Base-by-base conservation (phyloP, 2,888 invertebrate species). In the Drosophila meridionalis region DNA sequence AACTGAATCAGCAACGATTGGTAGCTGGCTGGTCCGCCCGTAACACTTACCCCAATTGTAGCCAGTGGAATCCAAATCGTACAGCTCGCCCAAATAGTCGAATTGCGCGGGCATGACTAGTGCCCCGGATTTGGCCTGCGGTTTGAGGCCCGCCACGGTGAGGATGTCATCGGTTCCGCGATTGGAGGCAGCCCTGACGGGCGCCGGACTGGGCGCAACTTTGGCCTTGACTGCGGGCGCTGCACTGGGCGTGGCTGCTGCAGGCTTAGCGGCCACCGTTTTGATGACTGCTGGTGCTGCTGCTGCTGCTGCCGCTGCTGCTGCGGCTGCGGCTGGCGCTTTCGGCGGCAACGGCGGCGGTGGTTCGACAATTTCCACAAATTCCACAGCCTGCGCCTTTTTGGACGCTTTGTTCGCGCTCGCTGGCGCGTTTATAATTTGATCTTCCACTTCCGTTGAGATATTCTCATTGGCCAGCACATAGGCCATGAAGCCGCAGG, bases 1-100 rank as follows among this genome's bases (percentile, higher is more conserved):
- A 66, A 58, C 83, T 88, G 86, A 87, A 65, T 85, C 86, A 82
- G 78, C 78, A 32, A 26, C 52, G 8, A 7, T 11, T 26, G 11
- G 8, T 36, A 30, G 14, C 14, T 40, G 40, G 14, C 14, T 20
- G 20, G 20, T 20, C 20, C 20, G 40, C 12, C 26, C 38, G 3
- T 14, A 30, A 45, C 40, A 91, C 92, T 92, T 80, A 92, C 92
- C 82, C 92, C 92, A 92, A 78, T 92, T 88, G 71, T 92, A 92
- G 58, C 91, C 92, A 59, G 83, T 89, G 67, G 43, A 43, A 67
- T 91, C 90, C 63, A 90, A 75, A 75, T 92, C 92, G 73, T 82
- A 89, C 28, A 92, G 82, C 76, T 91, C 91, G n/a, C 91, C 92
- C 75, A 92, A 59, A 62, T 91, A 92, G 30, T 90, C 91, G 43